phyloP scores from a whole-genome alignment of 2,113 vertebrate species.

The Barnardius zonarius region DNA sequence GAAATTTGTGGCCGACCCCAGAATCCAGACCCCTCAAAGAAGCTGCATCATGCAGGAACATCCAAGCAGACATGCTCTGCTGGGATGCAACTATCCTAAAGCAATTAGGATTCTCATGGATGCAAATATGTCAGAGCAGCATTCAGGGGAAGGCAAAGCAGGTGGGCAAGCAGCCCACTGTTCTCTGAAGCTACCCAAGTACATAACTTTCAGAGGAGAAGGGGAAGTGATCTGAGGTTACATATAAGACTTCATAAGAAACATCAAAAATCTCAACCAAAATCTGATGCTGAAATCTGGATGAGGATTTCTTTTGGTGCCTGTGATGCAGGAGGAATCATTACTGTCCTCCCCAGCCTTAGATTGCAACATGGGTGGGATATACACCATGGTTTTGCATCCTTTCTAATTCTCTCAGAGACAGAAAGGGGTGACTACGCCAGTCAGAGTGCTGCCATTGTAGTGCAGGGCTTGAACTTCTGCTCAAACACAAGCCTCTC shows the following conservation, averaged over 20 bases:
- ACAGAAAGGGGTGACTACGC: neutral
- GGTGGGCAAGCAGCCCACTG: neutral
- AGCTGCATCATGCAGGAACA: neutral
- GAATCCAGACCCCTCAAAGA: neutral
- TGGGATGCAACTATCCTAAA: neutral
- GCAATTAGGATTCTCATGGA: neutral
- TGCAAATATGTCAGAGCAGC: neutral
- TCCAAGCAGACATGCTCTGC: neutral
- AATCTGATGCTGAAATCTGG: neutral
- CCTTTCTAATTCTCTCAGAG: neutral
- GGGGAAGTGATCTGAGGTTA: neutral
- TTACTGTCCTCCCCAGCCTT: neutral
- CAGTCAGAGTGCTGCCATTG: neutral
- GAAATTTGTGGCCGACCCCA: neutral
- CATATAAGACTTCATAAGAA: neutral
- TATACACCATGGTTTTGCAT: neutral
- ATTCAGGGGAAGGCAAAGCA: neutral
- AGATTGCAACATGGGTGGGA: neutral
- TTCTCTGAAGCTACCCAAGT: neutral
- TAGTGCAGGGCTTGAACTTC: neutral
- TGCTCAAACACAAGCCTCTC: neutral
- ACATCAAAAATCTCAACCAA: neutral
- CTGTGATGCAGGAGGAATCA: neutral
- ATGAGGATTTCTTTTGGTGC: neutral
- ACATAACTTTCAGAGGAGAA: neutral